A percentile compares a stretch with the other conserved stretches of the same genome.
These are phyloP conservation scores for Paralvinella palmiformis DNA, from an alignment of 1,140 invertebrate species.

Conservation along the genomic window DNA sequence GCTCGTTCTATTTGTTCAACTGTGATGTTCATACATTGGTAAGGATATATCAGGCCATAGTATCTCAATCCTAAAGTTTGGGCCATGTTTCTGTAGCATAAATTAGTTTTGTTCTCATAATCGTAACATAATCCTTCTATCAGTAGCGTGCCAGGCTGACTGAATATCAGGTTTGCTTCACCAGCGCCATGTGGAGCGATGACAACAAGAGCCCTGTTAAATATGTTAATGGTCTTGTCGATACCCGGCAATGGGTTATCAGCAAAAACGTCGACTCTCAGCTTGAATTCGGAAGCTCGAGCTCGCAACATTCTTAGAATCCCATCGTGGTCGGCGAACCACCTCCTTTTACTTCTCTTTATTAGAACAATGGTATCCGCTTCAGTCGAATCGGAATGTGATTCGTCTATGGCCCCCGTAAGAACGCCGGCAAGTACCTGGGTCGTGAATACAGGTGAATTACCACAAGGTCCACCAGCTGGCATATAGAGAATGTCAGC, in stretches of 20 bases:
- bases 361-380: background rate
- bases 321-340: background rate
- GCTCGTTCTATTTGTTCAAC: too few species aligned
- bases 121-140: background rate
- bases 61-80: background rate
- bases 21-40: too few species aligned
- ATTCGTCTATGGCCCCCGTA: background rate
- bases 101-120: too few species aligned
- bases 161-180: background rate
- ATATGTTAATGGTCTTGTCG: background rate
- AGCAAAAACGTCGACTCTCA: background rate
- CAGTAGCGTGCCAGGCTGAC: background rate
- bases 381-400: background rate
- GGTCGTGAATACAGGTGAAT: background rate
- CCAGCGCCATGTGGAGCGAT: background rate
- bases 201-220: too few species aligned
- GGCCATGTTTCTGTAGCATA: background rate
- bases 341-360: background rate
- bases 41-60: background rate
- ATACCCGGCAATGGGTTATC: background rate
- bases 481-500: background rate
- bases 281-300: too few species aligned
- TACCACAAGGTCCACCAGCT: background rate
- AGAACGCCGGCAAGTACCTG: background rate
- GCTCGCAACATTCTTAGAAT: background rate